Evolutionary conservation across 2,797 vertebrate genomes (phyloP), one percentile per base, ranked within the genome.

Genomic region (Smutsia gigantea): DNA sequence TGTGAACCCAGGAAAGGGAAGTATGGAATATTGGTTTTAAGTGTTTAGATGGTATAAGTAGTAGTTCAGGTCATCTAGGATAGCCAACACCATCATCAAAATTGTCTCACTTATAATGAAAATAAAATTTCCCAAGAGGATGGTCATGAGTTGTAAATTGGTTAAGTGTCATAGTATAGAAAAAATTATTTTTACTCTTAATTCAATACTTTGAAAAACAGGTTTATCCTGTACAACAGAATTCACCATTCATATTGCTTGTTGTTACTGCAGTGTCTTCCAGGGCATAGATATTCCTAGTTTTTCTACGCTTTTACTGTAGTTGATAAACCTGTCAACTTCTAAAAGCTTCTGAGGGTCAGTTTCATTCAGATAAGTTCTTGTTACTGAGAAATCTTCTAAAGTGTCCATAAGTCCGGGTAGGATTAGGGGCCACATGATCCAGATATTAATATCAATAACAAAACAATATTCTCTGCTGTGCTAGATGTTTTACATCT

Each of bases 271-370:
- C 1, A 69, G 8, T 1, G 31, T 7, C 3, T 12, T 77, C 39
- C 3, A 55, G 9, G 29, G 7, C 5, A 27, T 2, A 15, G 29
- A 53, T 77, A 39, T 71, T 31, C 57, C 49, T 18, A 42, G 7
- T 17, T 63, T 78, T 25, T 90, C 23, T 46, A n/a, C 82, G 51
- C 15, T 90, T 96, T 75, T 63, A 4, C 57, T 82, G 39, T 4
- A 23, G 15, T 6, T 75, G 61, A 88, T 72, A 78, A 83, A 55
- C 15, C 18, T 61, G 29, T 37, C 14, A 79, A 14, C 27, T 85
- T 95, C 55, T 88, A 64, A 59, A 96, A 94, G 0, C 2, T 88
- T 87, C 64, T 14, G 11, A 88, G 78, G n/a, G 29, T 42, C 39
- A 51, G 5, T 27, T 72, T 72, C 61, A 72, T 25, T 72, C 11